Percentiles rank a stretch among this genome's conserved stretches.
Conservation (phyloP, 2,888 invertebrate species). For the Poecilobothrus nobilitatus region DNA sequence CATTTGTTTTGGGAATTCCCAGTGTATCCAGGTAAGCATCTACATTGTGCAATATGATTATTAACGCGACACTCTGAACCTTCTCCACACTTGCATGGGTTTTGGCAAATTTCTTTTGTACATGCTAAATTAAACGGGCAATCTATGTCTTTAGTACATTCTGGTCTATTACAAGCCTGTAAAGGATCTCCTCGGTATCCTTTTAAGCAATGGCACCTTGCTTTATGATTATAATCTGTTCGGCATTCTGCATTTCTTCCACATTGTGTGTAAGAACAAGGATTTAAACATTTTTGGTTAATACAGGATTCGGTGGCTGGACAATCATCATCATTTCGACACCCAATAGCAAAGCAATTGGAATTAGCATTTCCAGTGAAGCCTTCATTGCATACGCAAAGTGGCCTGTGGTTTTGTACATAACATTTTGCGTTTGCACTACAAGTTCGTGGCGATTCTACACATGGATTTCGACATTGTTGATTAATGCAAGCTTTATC, state of each 20-base stretch:
- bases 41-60: conserved; percentile 68
- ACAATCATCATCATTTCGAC: conserved; percentile 77
- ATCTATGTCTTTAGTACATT: conserved; percentile 66
- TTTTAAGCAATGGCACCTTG: conserved; percentile 67
- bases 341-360: conserved; percentile 72
- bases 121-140: conserved; percentile 75
- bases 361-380: conserved; percentile 76
- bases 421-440: conserved; percentile 71
- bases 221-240: conserved; percentile 65
- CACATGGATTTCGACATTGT: conserved; percentile 68
- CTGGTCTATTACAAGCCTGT: conserved; percentile 64
- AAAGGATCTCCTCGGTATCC: conserved; percentile 73
- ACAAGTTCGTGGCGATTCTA: conserved; percentile 53
- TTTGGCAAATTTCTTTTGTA: conserved; percentile 64
- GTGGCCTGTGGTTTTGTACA: conserved; percentile 68
- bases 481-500: conserved; percentile 73
- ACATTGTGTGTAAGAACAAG: conserved; percentile 71
- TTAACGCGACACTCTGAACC: conserved; percentile 67
- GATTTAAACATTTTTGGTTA: conserved; percentile 69
- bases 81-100: conserved; percentile 77
- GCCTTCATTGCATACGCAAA: conserved; percentile 70
- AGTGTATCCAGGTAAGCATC: conserved; percentile 71
- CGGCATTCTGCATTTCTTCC: conserved; percentile 71
- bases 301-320: conserved; percentile 73
- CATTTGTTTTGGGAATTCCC: conserved; percentile 70